phyloP scores from a whole-genome alignment of 2,113 vertebrate species.

The Megaleporinus macrocephalus region DNA sequence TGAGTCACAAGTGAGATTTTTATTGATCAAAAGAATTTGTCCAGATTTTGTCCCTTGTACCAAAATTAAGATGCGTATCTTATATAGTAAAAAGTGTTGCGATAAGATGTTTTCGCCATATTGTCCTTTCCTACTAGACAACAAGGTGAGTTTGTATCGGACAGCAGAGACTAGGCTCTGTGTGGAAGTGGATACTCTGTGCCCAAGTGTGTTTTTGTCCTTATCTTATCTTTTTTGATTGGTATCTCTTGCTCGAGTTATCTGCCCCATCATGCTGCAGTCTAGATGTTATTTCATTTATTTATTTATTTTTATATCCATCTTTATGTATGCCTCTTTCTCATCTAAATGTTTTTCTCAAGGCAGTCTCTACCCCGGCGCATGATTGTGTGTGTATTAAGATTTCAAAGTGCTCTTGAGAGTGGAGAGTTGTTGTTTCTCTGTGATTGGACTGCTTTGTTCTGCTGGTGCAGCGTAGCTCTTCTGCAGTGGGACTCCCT shows the following conservation, averaged over 20 bases:
- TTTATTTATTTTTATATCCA: not conserved
- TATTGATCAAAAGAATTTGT: too few relatives aligned
- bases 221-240: slow-evolving; percentile 20
- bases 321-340: not conserved
- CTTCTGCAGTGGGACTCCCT: slow-evolving; percentile 5
- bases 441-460: slow-evolving; percentile 45
- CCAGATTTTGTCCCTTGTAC: too few relatives aligned
- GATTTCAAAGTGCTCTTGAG: slow-evolving; percentile 21
- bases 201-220: not conserved
- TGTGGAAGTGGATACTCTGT: not conserved
- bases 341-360: not conserved
- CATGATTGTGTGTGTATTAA: slow-evolving; percentile 6
- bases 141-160: not conserved
- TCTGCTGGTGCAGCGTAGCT: slow-evolving; percentile 15
- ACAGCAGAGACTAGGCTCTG: not conserved
- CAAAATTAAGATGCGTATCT: too few relatives aligned
- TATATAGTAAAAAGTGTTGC: too few relatives aligned
- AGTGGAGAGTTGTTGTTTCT: slow-evolving; percentile 11
- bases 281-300: not conserved
- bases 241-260: slow-evolving; percentile 47
- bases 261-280: slow-evolving; percentile 48
- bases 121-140: too few relatives aligned
- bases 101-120: too few relatives aligned
- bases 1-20: too few relatives aligned
- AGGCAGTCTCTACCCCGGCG: not conserved